A percentile compares a stretch with the other conserved stretches of the same genome.
Evolutionary conservation across 2,113 vertebrate genomes (phyloP).

Genomic region (Pachyramphus minor): DNA sequence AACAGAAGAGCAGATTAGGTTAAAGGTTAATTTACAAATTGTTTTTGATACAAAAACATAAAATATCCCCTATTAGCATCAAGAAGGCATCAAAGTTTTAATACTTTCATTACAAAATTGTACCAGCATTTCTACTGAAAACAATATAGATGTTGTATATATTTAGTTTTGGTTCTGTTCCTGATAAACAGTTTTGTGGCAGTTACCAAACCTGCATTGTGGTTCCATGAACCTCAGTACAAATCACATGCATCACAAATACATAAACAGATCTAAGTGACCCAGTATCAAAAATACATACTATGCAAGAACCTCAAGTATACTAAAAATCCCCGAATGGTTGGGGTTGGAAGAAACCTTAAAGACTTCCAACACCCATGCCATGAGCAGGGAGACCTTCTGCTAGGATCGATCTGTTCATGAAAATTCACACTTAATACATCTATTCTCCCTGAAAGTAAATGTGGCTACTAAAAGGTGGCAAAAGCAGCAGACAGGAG

Average conservation of each 20-base stretch:
- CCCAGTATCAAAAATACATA: constrained; percentile 72
- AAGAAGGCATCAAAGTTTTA: constrained; percentile 61
- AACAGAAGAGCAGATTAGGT: background rate
- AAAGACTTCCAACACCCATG: background rate
- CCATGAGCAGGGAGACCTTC: background rate
- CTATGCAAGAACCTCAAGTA: constrained; percentile 61
- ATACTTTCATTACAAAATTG: background rate
- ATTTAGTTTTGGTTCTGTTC: constrained; percentile 18
- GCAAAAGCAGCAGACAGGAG: constrained; percentile 26
- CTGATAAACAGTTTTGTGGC: constrained; percentile 17
- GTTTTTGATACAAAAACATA: constrained; percentile 69
- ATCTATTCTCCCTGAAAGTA: constrained; percentile 57
- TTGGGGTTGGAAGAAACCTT: background rate
- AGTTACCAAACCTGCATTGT: background rate
- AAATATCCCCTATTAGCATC: constrained; percentile 49
- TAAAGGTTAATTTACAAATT: constrained; percentile 41
- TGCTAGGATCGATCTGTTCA: background rate
- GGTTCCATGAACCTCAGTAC: background rate
- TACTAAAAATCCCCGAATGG: constrained; percentile 12
- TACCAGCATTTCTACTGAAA: constrained; percentile 14
- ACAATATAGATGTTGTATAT: background rate
- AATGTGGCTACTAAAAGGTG: constrained; percentile 11
- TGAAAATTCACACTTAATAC: constrained; percentile 70
- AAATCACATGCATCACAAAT: constrained; percentile 28
- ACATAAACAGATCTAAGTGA: constrained; percentile 60